These are phyloP conservation scores for Noctuana brunneofusca DNA, from an alignment of 2,888 invertebrate species.

Conservation along the genomic window DNA sequence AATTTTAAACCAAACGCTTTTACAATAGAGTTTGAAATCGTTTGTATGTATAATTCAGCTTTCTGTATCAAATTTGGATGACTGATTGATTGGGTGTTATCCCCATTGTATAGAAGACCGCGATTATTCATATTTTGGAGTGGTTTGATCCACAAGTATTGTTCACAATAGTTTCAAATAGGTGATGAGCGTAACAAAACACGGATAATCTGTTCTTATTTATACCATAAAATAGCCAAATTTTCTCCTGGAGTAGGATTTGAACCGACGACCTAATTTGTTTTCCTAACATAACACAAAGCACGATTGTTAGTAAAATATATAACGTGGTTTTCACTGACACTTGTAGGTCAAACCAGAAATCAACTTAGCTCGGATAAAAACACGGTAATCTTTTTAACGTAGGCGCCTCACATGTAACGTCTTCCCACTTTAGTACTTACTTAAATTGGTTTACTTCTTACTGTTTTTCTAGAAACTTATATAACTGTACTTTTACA, in stretches of 20 bases:
- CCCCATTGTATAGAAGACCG: no score
- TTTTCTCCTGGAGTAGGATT: no score
- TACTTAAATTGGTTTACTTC: background rate
- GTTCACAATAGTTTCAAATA: no score
- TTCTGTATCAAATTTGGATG: background rate
- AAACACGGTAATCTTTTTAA: conserved; percentile 7
- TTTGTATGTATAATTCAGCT: background rate
- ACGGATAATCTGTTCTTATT: no score
- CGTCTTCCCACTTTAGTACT: background rate
- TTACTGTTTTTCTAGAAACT: background rate
- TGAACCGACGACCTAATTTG: no score
- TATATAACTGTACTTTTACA: background rate
- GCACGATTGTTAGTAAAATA: no score
- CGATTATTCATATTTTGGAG: no score
- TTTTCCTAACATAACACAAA: no score
- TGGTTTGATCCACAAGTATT: no score
- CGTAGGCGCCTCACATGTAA: background rate
- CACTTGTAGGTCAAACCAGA: background rate
- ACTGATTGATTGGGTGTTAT: background rate
- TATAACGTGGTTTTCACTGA: background rate
- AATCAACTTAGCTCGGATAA: conserved; percentile 5
- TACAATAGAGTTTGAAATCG: background rate
- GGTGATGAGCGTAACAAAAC: no score
- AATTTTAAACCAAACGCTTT: background rate
- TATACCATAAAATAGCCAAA: no score